phyloP scores from a whole-genome alignment of 2,113 vertebrate species.

The Rhynchomys soricoides region DNA sequence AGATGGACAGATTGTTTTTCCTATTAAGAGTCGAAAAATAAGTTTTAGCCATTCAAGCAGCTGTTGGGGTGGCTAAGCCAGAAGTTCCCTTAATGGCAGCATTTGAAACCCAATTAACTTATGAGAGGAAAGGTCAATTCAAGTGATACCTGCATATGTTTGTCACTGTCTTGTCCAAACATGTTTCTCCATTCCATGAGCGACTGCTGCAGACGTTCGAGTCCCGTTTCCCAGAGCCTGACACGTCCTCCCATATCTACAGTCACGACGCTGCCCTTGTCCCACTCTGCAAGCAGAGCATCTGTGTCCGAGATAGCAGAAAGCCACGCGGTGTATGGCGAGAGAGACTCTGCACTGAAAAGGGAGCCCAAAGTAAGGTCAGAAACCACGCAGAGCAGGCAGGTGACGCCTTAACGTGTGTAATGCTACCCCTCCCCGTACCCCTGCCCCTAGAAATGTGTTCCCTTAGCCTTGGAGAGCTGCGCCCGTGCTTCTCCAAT shows the following conservation, averaged over 20 bases:
- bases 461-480: not conserved
- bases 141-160: constrained; percentile 91
- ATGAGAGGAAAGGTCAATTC: not conserved
- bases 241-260: constrained; percentile 95
- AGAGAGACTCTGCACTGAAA: constrained; percentile 88
- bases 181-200: constrained; percentile 97
- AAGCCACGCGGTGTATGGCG: constrained; percentile 95
- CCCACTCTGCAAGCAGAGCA: constrained; percentile 89
- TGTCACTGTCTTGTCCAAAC: constrained; percentile 93
- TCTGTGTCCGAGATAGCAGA: constrained; percentile 93
- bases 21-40: not conserved
- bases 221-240: constrained; percentile 95
- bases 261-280: constrained; percentile 90
- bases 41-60: not conserved
- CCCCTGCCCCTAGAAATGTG: not conserved
- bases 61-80: not conserved
- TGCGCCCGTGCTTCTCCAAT: not conserved
- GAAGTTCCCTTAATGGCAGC: not conserved
- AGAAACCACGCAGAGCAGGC: not conserved
- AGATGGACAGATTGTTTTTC: not conserved
- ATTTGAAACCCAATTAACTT: not conserved
- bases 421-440: not conserved
- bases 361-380: not conserved
- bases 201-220: constrained; percentile 92
- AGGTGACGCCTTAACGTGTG: not conserved